Percentiles rank a stretch among this genome's conserved stretches.
phyloP scores from a whole-genome alignment of 2,888 invertebrate species.

The Nomada goodeniana region DNA sequence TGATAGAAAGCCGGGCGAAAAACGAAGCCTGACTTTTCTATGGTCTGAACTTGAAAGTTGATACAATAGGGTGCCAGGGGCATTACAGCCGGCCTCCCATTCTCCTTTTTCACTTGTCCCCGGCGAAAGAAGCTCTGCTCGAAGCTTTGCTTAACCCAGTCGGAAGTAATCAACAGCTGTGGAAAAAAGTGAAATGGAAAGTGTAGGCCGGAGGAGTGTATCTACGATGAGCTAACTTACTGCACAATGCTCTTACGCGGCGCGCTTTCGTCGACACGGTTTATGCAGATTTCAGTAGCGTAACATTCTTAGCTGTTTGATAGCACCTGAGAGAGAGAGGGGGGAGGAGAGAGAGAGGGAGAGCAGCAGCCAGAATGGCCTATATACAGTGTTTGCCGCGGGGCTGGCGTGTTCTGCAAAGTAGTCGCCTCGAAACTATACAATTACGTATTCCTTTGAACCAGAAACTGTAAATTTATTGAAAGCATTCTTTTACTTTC shows the following conservation, averaged over 20 bases:
- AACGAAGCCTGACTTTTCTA: conserved; percentile 47
- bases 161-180: conserved; percentile 66
- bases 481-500: conserved; percentile 33
- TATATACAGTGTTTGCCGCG: conserved; percentile 28
- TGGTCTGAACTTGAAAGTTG: conserved; percentile 70
- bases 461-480: conserved; percentile 39
- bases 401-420: not conserved
- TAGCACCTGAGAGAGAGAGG: not conserved
- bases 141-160: conserved; percentile 66
- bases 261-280: conserved; percentile 17
- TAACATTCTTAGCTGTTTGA: conserved; percentile 39
- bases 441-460: conserved; percentile 37
- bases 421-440: conserved; percentile 12
- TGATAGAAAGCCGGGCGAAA: conserved; percentile 39
- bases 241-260: not conserved
- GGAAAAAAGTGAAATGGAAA: conserved; percentile 69
- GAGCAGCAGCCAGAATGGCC: conserved; percentile 17
- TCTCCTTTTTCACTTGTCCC: conserved; percentile 36
- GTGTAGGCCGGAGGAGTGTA: conserved; percentile 59
- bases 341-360: not conserved
- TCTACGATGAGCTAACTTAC: conserved; percentile 64
- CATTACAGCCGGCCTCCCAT: conserved; percentile 37
- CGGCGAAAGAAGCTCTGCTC: conserved; percentile 56
- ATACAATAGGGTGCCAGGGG: conserved; percentile 62
- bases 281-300: conserved; percentile 32